Percentiles rank a stretch among this genome's conserved stretches.
These are phyloP conservation scores for Sander vitreus DNA, from an alignment of 2,113 vertebrate species.

Conservation along the genomic window DNA sequence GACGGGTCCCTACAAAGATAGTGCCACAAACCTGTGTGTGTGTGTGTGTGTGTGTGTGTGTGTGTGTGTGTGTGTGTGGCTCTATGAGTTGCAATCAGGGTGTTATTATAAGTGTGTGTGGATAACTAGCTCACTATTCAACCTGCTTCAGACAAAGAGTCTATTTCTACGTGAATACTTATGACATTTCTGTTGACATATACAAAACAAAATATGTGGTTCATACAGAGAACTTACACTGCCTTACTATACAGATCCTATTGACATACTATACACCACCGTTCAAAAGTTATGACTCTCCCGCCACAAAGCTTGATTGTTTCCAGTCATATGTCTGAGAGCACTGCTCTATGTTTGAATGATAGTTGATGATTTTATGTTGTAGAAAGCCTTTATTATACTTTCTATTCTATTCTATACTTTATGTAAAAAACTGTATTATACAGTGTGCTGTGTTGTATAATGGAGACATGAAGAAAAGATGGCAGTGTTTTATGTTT, in stretches of 20 bases:
- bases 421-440: no score
- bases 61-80: neutral
- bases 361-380: no score
- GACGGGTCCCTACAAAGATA: no score
- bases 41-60: no score
- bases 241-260: neutral
- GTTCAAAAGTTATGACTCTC: neutral
- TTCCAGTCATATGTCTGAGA: neutral
- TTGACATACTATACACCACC: neutral
- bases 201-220: neutral
- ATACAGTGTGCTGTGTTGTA: neutral
- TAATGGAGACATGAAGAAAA: neutral
- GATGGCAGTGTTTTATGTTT: neutral
- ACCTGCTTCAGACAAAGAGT: neutral
- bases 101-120: neutral
- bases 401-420: no score
- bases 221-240: neutral
- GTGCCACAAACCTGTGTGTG: no score
- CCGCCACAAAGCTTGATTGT: neutral
- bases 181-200: conserved; percentile 26
- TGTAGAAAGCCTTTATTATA: no score
- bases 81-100: neutral
- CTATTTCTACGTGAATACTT: conserved; percentile 28
- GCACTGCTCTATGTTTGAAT: neutral
- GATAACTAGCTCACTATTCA: neutral